phyloP scores from a whole-genome alignment of 2,888 invertebrate species.

The Dynastes maya region DNA sequence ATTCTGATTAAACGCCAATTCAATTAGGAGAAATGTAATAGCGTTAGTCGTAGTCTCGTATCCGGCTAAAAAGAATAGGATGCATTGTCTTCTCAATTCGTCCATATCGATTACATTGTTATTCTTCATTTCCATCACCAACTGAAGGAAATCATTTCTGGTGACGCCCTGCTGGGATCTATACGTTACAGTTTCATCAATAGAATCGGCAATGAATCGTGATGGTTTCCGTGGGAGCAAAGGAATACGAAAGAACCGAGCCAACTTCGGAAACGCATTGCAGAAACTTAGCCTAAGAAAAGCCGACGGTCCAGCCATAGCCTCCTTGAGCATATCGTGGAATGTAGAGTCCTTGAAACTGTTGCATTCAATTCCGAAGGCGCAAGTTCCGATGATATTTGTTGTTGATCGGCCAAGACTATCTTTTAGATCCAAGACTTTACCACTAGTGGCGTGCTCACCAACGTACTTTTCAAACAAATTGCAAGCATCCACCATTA shows the following conservation, averaged over 20 bases:
- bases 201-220: neutral
- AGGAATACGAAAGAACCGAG: slow-evolving; percentile 18
- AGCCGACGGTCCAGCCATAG: slow-evolving; percentile 52
- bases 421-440: slow-evolving; percentile 29
- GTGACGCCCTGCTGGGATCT: slow-evolving; percentile 6
- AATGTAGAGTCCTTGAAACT: slow-evolving; percentile 52
- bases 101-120: slow-evolving; percentile 71
- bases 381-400: slow-evolving; percentile 36
- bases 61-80: slow-evolving; percentile 73
- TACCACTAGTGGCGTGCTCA: neutral
- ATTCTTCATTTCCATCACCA: slow-evolving; percentile 61
- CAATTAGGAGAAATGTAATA: slow-evolving; percentile 69
- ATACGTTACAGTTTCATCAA: slow-evolving; percentile 28
- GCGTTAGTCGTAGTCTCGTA: slow-evolving; percentile 72
- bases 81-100: slow-evolving; percentile 61
- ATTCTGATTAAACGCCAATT: slow-evolving; percentile 68
- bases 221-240: neutral
- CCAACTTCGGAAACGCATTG: slow-evolving; percentile 17
- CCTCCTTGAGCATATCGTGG: neutral
- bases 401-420: neutral
- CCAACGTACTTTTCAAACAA: neutral
- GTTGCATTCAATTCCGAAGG: slow-evolving; percentile 37
- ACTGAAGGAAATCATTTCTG: slow-evolving; percentile 47
- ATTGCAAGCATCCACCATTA: slow-evolving; percentile 5
- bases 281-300: slow-evolving; percentile 67